A percentile compares a stretch with the other conserved stretches of the same genome.
These are phyloP conservation scores for Pinctada fucata DNA, from an alignment of 2,888 invertebrate genomes.

Conservation along the genomic window DNA sequence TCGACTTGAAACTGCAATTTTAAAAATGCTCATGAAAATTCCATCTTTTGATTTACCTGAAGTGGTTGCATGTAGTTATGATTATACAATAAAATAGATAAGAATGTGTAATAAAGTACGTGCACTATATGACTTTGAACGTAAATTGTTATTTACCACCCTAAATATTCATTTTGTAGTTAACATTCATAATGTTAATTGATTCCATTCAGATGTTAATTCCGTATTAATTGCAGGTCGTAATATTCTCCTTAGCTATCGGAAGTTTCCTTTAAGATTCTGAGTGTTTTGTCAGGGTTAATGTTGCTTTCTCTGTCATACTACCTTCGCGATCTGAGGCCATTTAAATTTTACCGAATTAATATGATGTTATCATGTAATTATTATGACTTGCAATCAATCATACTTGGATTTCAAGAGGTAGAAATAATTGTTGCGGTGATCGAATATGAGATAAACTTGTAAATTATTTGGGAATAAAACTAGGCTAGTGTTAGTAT, in stretches of 20 bases:
- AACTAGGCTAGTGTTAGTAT: too few relatives aligned
- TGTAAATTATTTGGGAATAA: background rate
- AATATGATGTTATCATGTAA: background rate
- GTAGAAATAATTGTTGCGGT: background rate
- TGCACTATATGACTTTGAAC: too few relatives aligned
- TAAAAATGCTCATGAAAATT: too few relatives aligned
- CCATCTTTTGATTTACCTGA: too few relatives aligned
- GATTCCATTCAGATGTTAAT: constrained; percentile 2
- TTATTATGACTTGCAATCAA: background rate
- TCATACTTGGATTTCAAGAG: background rate
- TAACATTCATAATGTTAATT: background rate
- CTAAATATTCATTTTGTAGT: background rate
- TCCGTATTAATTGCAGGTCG: constrained; percentile 1
- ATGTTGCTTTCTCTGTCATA: background rate
- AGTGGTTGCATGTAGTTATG: too few relatives aligned
- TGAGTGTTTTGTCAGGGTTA: background rate
- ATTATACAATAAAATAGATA: too few relatives aligned
- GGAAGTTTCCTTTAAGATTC: background rate
- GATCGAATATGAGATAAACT: background rate
- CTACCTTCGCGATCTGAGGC: background rate
- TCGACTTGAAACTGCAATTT: too few relatives aligned
- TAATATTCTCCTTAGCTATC: background rate
- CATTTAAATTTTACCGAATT: background rate
- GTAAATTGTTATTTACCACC: too few relatives aligned
- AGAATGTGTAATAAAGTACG: too few relatives aligned